Percentiles rank a stretch among this genome's conserved stretches.
Evolutionary conservation across 64 coral and sea anemone species (phyloP).

Genomic region (Dendronephthya gigantea): DNA sequence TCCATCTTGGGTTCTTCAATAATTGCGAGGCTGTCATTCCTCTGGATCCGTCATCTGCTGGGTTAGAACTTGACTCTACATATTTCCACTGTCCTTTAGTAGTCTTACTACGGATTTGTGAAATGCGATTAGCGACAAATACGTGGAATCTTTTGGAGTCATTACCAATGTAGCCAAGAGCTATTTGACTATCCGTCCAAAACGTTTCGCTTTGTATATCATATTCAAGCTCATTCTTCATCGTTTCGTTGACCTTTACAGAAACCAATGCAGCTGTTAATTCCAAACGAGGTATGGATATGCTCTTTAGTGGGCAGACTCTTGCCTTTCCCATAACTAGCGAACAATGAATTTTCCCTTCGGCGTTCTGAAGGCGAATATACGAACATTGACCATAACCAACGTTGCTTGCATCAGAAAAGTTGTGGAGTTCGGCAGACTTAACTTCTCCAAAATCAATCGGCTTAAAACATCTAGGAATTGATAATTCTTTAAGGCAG

Average conservation of each 20-base stretch:
- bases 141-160: slow-evolving; percentile 14
- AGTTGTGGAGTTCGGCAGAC: neutral
- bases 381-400: slow-evolving; percentile 21
- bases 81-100: slow-evolving; percentile 21
- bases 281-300: slow-evolving; percentile 18
- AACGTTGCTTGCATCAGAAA: slow-evolving; percentile 22
- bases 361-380: neutral
- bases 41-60: slow-evolving; percentile 12
- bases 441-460: neutral
- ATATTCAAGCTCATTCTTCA: slow-evolving; percentile 15
- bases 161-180: slow-evolving; percentile 10
- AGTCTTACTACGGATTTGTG: neutral
- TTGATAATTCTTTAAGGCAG: neutral
- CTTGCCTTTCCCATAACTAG: slow-evolving; percentile 16
- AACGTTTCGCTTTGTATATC: neutral
- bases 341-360: slow-evolving; percentile 4
- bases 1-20: neutral
- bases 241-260: neutral
- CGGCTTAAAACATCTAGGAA: slow-evolving; percentile 5
- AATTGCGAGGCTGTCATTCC: neutral
- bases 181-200: slow-evolving; percentile 5
- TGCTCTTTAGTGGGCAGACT: neutral
- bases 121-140: neutral
- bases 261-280: neutral
- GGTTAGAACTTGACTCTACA: slow-evolving; percentile 11